Evolutionary conservation across 35 echinoderm and acorn worm species (phyloP).

Genomic region (Ophiothrix spiculata): DNA sequence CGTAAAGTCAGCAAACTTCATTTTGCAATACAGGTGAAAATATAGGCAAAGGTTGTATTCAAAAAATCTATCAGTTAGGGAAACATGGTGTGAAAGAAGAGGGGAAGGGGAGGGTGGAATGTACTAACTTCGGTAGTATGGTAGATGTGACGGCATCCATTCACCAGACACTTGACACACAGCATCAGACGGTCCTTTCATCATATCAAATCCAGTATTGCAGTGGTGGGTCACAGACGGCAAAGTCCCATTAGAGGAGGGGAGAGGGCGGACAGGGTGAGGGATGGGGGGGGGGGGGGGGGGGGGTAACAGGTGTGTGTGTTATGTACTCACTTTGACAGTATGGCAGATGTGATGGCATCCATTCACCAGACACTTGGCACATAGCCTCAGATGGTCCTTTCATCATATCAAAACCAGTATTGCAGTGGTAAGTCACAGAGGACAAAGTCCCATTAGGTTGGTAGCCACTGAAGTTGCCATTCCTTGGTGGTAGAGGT

Average conservation of each 20-base stretch:
- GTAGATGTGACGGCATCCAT: slow-evolving; percentile 52
- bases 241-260: not conserved
- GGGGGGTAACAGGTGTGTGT: not conserved
- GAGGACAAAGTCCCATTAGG: slow-evolving; percentile 13
- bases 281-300: not conserved
- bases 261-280: not conserved
- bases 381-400: slow-evolving; percentile 34
- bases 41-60: too few relatives aligned
- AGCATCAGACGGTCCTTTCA: slow-evolving; percentile 6
- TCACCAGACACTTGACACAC: slow-evolving; percentile 73
- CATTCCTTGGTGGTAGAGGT: slow-evolving; percentile 29
- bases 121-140: slow-evolving; percentile 54
- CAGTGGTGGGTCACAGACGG: slow-evolving; percentile 33
- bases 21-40: too few relatives aligned
- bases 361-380: slow-evolving; percentile 76
- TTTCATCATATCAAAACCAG: not conserved
- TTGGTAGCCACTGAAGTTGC: slow-evolving; percentile 30
- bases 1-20: too few relatives aligned
- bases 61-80: too few relatives aligned
- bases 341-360: slow-evolving; percentile 30
- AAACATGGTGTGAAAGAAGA: not conserved
- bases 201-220: not conserved
- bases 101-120: not conserved
- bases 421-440: slow-evolving; percentile 31
- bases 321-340: slow-evolving; percentile 54